phyloP scores from a whole-genome alignment of 2,113 vertebrate species.

The Hymenochirus boettgeri region DNA sequence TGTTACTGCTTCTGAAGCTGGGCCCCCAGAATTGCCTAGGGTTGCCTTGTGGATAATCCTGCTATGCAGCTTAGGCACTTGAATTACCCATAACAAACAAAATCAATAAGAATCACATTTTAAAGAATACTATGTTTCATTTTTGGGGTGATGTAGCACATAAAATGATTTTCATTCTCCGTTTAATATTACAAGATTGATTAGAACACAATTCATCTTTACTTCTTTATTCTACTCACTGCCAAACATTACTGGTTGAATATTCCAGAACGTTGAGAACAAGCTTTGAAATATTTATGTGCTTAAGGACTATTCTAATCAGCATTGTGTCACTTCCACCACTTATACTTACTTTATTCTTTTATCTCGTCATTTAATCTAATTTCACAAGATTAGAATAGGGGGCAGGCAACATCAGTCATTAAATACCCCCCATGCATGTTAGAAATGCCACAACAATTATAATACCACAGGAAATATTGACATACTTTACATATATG shows the following conservation, averaged over 20 bases:
- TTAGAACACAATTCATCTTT: slow-evolving; percentile 9
- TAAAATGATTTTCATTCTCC: no score
- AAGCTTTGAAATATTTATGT: slow-evolving; percentile 36
- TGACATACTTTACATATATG: no score
- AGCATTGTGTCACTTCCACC: slow-evolving; percentile 5
- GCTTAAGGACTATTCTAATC: slow-evolving; percentile 30
- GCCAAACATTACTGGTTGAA: slow-evolving; percentile 23
- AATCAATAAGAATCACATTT: no score
- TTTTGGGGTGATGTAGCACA: slow-evolving; percentile 10
- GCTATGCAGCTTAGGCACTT: no score
- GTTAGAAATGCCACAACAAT: not conserved
- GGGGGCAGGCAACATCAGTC: no score
- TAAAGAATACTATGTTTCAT: not conserved
- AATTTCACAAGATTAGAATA: not conserved
- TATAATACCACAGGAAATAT: not conserved
- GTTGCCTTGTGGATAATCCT: no score
- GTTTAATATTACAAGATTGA: slow-evolving; percentile 19
- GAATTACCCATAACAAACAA: no score
- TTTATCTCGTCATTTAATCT: not conserved
- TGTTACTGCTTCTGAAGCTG: no score
- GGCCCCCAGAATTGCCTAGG: no score
- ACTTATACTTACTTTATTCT: slow-evolving; percentile 11
- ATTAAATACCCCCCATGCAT: no score
- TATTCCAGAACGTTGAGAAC: slow-evolving; percentile 17
- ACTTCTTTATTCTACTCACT: slow-evolving; percentile 22